Evolutionary conservation across 2,888 invertebrate species (phyloP).

Genomic region (Strigamia transsilvanica): DNA sequence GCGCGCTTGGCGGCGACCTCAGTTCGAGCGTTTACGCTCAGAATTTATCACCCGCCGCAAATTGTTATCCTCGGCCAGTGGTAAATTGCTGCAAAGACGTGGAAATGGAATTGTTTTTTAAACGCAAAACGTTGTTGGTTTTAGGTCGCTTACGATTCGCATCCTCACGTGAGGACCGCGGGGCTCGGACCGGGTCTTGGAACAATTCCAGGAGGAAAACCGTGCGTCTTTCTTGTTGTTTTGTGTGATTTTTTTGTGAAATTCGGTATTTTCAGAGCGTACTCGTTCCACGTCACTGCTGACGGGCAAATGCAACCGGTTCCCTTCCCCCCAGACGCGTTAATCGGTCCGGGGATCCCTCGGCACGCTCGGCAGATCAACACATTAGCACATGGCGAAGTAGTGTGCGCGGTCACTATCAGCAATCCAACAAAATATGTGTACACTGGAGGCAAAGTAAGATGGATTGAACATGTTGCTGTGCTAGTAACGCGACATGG

Average conservation of each 20-base stretch:
- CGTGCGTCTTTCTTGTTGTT: conserved; percentile 71
- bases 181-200: conserved; percentile 71
- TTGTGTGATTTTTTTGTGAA: too few relatives aligned
- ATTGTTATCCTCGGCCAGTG: conserved; percentile 69
- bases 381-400: conserved; percentile 93
- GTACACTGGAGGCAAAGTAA: conserved; percentile 91
- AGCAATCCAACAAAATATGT: conserved; percentile 88
- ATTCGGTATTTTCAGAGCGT: conserved; percentile 73
- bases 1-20: conserved; percentile 61
- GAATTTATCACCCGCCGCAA: conserved; percentile 72
- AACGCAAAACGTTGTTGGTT: too few relatives aligned
- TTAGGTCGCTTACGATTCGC: conserved; percentile 70
- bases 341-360: conserved; percentile 92
- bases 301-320: conserved; percentile 90
- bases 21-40: conserved; percentile 67
- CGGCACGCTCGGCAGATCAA: conserved; percentile 88
- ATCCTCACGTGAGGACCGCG: conserved; percentile 69
- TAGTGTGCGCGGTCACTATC: conserved; percentile 96
- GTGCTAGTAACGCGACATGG: too few relatives aligned
- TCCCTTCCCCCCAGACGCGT: conserved; percentile 92
- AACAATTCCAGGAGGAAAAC: conserved; percentile 76
- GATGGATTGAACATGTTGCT: too few relatives aligned
- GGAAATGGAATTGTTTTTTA: conserved; percentile 55
- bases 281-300: conserved; percentile 92
- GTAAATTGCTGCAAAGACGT: conserved; percentile 72